Conservation (phyloP, 2,888 invertebrate species). For the Cyaniris semiargus region DNA sequence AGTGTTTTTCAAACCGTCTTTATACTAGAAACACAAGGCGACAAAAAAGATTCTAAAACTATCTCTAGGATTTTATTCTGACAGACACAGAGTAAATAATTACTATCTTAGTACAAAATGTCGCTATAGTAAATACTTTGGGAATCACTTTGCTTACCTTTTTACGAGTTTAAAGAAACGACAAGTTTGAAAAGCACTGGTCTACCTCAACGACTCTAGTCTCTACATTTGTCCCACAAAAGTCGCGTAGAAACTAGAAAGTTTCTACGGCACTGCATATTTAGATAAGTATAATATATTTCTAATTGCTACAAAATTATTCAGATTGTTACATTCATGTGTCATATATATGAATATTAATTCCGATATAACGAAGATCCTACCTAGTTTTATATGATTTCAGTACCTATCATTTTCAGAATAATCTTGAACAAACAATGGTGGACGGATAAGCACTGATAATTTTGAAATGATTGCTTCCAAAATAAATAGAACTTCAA, state of each 20-base stretch:
- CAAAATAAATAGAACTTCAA: neutral
- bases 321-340: neutral
- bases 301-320: neutral
- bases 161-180: neutral
- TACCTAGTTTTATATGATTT: neutral
- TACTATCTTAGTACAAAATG: neutral
- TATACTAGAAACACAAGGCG: neutral
- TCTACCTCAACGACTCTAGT: neutral
- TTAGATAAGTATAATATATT: neutral
- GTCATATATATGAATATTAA: neutral
- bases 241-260: neutral
- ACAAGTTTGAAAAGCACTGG: neutral
- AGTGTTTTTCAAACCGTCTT: neutral
- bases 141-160: neutral
- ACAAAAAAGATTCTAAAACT: neutral
- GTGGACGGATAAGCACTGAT: constrained; percentile 24
- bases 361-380: neutral
- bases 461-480: neutral
- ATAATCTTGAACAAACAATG: neutral
- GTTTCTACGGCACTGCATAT: neutral
- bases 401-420: constrained; percentile 14
- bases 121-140: neutral
- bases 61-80: too few species aligned
- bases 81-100: too few species aligned
- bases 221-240: neutral